Percentiles rank a stretch among this genome's conserved stretches.
phyloP scores from a whole-genome alignment of 2,888 invertebrate species.

The Drosophila melanosoma region DNA sequence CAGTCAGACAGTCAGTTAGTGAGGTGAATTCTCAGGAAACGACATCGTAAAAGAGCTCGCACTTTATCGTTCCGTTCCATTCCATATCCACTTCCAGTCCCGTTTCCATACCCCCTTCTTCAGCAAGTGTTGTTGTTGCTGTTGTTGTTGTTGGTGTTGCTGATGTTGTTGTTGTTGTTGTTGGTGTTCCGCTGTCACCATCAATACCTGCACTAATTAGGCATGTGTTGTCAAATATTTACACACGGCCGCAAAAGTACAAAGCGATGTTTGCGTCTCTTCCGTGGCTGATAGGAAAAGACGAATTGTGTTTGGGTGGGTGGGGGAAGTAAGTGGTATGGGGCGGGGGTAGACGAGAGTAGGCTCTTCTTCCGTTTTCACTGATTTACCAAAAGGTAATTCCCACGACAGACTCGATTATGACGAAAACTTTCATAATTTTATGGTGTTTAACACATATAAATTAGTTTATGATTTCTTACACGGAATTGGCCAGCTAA shows the following conservation, averaged over 20 bases:
- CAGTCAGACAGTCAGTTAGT: constrained; percentile 5
- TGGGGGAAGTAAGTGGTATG: neutral
- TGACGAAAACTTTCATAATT: constrained; percentile 73
- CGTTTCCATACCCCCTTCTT: constrained; percentile 27
- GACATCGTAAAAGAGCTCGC: constrained; percentile 65
- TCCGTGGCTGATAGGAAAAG: constrained; percentile 45
- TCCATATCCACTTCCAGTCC: constrained; percentile 41
- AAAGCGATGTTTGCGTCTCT: constrained; percentile 64
- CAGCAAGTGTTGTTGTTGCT: constrained; percentile 50
- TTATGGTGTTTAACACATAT: constrained; percentile 63
- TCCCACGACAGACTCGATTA: constrained; percentile 75
- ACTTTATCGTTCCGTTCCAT: constrained; percentile 48
- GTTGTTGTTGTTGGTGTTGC: constrained; percentile 21
- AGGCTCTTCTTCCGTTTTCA: constrained; percentile 71
- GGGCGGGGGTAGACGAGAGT: neutral
- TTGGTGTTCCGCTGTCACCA: constrained; percentile 60
- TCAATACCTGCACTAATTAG: constrained; percentile 84
- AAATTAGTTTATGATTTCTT: constrained; percentile 71
- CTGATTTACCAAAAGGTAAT: constrained; percentile 66
- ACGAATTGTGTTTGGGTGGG: constrained; percentile 1
- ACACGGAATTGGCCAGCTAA: constrained; percentile 68
- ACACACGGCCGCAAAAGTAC: constrained; percentile 79
- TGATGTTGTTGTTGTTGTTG: constrained; percentile 20
- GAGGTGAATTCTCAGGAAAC: constrained; percentile 65
- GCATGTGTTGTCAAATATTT: constrained; percentile 84